These are phyloP conservation scores for Podabrus alpinus DNA, from an alignment of 2,888 invertebrate genomes.

Conservation along the genomic window DNA sequence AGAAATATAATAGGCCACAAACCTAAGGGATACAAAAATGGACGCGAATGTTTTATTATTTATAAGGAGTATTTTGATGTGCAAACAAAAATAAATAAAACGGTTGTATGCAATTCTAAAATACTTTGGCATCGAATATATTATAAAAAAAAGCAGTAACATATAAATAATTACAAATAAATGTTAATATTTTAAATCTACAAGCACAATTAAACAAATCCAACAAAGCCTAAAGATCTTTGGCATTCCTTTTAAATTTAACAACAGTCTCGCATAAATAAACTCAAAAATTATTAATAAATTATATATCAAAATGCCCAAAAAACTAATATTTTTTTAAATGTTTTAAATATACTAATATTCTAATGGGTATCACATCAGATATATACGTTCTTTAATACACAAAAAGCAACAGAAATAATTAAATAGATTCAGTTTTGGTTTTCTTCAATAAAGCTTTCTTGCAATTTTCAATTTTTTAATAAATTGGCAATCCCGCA, in stretches of 20 bases:
- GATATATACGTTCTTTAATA: conserved; percentile 45
- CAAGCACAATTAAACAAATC: conserved; percentile 24
- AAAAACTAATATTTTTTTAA: background rate
- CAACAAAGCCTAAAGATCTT: conserved; percentile 24
- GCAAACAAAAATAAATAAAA: background rate
- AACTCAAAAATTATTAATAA: background rate
- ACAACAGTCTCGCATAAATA: conserved; percentile 13
- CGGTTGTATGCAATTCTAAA: conserved; percentile 13
- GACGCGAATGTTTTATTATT: conserved; percentile 24
- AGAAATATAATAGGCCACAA: conserved; percentile 24
- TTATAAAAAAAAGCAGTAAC: conserved; percentile 10
- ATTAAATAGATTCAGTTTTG: conserved; percentile 45
- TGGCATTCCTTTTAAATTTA: conserved; percentile 23
- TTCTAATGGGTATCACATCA: conserved; percentile 50
- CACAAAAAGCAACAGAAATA: conserved; percentile 51
- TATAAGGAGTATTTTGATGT: background rate
- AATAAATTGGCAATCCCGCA: background rate
- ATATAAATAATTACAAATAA: conserved; percentile 15
- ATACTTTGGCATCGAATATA: conserved; percentile 27
- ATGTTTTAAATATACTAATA: conserved; percentile 24
- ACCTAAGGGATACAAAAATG: conserved; percentile 30
- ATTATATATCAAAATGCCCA: background rate
- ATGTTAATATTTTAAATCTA: conserved; percentile 10
- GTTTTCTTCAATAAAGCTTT: conserved; percentile 16
- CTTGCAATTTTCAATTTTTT: background rate